These are phyloP conservation scores for Melieria crassipennis DNA, from an alignment of 2,888 invertebrate species.

Conservation along the genomic window DNA sequence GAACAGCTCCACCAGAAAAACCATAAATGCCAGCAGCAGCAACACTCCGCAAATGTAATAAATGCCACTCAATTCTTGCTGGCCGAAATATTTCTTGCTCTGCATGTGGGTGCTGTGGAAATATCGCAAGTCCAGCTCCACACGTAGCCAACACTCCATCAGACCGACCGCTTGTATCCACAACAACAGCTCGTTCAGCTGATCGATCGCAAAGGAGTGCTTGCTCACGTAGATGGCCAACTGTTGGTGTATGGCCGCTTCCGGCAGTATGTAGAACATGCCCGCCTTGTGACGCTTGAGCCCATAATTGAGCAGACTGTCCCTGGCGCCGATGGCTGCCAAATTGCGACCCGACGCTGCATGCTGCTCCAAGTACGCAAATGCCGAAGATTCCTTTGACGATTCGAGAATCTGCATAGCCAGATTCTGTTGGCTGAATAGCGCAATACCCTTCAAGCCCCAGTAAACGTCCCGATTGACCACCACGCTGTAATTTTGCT, in stretches of 20 bases:
- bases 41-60: conserved; percentile 36
- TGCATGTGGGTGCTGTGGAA: conserved; percentile 22
- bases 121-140: conserved; percentile 40
- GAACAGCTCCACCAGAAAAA: conserved; percentile 29
- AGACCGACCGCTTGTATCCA: conserved; percentile 45
- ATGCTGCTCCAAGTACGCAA: conserved; percentile 37
- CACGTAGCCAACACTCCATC: conserved; percentile 44
- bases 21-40: conserved; percentile 33
- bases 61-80: conserved; percentile 39
- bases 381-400: conserved; percentile 37
- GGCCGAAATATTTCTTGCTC: conserved; percentile 37
- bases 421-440: conserved; percentile 1
- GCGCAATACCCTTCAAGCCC: conserved; percentile 35
- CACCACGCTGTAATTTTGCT: conserved; percentile 38
- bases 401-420: conserved; percentile 38
- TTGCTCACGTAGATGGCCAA: conserved; percentile 45
- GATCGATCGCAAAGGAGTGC: conserved; percentile 42
- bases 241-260: conserved; percentile 44
- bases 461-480: conserved; percentile 41
- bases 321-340: conserved; percentile 27
- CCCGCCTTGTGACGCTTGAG: conserved; percentile 36
- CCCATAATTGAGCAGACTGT: conserved; percentile 41
- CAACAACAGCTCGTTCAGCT: neutral
- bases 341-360: conserved; percentile 36
- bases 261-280: conserved; percentile 41